Base-by-base conservation (phyloP, 2,113 vertebrate genomes). In the Phalacrocorax aristotelis region DNA sequence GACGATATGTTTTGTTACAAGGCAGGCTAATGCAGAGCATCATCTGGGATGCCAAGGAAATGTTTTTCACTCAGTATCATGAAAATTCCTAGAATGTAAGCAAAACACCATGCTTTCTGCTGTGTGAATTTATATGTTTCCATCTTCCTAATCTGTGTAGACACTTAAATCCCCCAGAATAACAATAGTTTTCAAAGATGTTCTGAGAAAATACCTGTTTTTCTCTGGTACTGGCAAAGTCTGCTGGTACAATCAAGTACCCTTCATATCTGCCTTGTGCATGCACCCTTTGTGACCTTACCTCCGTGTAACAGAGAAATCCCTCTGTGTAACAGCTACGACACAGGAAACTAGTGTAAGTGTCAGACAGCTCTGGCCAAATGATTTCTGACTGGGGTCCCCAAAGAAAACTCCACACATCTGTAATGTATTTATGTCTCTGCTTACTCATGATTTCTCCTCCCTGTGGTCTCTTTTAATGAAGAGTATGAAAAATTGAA, bases 401-500 rank as follows among this genome's bases (percentile, higher is more conserved):
- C 83, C 74, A 40, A 72, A 88, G 85, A 94, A 68, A 78, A 70
- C 32, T 65, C 62, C 1, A 4, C 89, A 96, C 84, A 94, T 93
- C 93, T 94, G 95, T 78, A 96, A 95, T 77, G 5, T 69, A 90
- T 97, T 96, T 95, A 87, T 95, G 95, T 46, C 68, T 94, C 70
- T 89, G 92, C 97, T 96, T 90, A 90, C 92, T 97, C 82, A 90
- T 86, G 68, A 75, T 95, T 96, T 89, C 93, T 97, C 44, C 71
- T 98, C 96, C 94, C 89, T 93, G 32, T 89, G 90, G 95, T 89
- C 83, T 80, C 78, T 95, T 90, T 82, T 89, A 97, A 94, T 58
- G 88, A 81, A 94, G 79, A 74, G 62, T 84, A 90, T 95, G 79
- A 97, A 93, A 97, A 97, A 87, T 89, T 94, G 93, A 98, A 96